Evolutionary conservation across 2,797 vertebrate genomes (phyloP), one percentile per base, ranked within the genome.

Genomic region (Eospalax fontanierii): DNA sequence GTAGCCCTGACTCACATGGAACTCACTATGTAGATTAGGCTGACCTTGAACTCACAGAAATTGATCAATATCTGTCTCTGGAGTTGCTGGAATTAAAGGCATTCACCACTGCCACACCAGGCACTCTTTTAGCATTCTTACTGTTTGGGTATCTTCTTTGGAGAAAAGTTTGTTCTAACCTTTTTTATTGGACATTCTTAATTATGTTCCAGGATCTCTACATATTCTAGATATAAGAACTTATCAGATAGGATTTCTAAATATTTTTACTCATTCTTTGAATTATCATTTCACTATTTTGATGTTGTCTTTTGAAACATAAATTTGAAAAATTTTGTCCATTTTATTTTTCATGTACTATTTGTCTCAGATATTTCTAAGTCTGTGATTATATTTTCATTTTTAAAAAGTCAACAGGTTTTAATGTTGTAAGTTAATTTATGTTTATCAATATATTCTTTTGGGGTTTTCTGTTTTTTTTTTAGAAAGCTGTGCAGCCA

Each of bases 261-360:
- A 59, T 78, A 79, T 61, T 50, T 61, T 70, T 76, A 21, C 30
- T 8, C 50, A 54, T 71, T 76, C 74, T 89, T 5, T 82, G 38
- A 22, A 24, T 76, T 81, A 30, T 80, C 16, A 83, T 76, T 75
- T 65, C 30, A 89, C 75, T 81, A 70, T 80, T 16, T 75, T 83
- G 21, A 94, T 71, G 22, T 14, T 73, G 38, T 84, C 26, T 40
- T 91, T 89, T 86, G 70, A 86, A 78, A 22, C 79, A 18, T 43
- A 92, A 74, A 40, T 80, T 78, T 66, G 68, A 81, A 70, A 78
- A 76, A 40, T 24, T 38, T 68, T 88, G 54, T 59, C 3, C 50
- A 63, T 18, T 61, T 85, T 88, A 54, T 66, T 94, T 95, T 80
- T 93, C 71, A 73, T 66, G 16, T 57, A 89, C 59, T 59, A 65